Evolutionary conservation across 2,113 vertebrate species (phyloP), one percentile per base, ranked within the genome.

Genomic region (Cavia porcellus): DNA sequence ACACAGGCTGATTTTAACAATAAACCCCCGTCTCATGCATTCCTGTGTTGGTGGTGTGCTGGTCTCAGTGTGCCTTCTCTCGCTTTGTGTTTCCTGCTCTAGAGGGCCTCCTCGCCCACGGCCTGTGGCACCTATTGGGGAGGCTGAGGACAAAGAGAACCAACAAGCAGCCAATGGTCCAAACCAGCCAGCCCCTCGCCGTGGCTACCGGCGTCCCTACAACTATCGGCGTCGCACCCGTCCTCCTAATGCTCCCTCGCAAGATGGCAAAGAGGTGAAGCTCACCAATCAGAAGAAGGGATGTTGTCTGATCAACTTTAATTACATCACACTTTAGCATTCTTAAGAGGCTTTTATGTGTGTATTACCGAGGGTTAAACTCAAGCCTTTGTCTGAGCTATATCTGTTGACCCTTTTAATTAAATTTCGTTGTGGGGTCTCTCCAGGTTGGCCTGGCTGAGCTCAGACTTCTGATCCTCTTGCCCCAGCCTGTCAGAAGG

Each of bases 101-200:
- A 99, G 98, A 96, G 98, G 98, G 7, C 98, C 98, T 47, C 90
- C 98, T 1, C 98, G 98, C 90, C 98, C 99, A 7, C 98, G 98
- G 52, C 98, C 98, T 64, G 88, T 89, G 66, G 98, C 98, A 0
- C 97, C 62, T 7, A 75, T 97, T 0, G 98, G 98, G 57, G 98
- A 99, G 95, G 95, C 97, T 64, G 99, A 98, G 32, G 99, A 99
- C 88, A 99, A 99, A 45, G 98, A 99, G 97, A 99, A 99, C 55
- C 98, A 99, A 10, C 98, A 98, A 7, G 98, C 98, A 5, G 96
- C 98, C 87, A 97, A 0, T 2, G 97, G 98, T 38, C 96, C 98
- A 50, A 96, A 98, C 92, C 98, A 98, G 97, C 98, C 98, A 86
- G 97, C 98, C 0, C 98, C 95, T 5, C 99, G 98, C 75, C 99